Evolutionary conservation across 2,888 invertebrate species (phyloP).

Genomic region (Euproctis similis): DNA sequence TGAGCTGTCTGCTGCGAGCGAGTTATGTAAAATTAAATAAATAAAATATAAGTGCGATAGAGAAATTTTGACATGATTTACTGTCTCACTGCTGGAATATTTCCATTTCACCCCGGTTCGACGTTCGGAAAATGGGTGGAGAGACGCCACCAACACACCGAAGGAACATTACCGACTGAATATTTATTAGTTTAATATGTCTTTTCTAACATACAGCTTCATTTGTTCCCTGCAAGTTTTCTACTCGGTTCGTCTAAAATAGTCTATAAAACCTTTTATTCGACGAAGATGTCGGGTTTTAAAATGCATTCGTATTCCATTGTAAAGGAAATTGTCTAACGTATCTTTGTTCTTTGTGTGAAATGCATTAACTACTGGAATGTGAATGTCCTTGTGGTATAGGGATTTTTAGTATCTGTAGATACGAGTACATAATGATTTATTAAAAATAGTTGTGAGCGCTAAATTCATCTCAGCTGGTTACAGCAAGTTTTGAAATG

Average conservation of each 20-base stretch:
- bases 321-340: no score
- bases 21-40: neutral
- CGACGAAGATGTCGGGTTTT: constrained; percentile 4
- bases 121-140: constrained; percentile 23
- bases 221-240: constrained; percentile 8
- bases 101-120: constrained; percentile 27
- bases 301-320: no score
- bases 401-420: no score
- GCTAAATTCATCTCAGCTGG: no score
- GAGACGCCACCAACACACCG: constrained; percentile 18
- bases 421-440: no score
- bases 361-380: no score
- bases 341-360: no score
- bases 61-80: constrained; percentile 15
- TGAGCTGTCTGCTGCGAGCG: no score
- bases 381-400: no score
- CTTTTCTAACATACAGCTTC: constrained; percentile 12
- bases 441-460: no score
- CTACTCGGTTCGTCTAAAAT: no score
- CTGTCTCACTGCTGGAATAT: constrained; percentile 21
- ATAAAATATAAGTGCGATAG: neutral
- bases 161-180: constrained; percentile 17
- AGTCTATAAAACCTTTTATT: constrained; percentile 1
- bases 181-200: constrained; percentile 27
- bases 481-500: no score